These are phyloP conservation scores for Dromas ardeola DNA, from an alignment of 2,113 vertebrate genomes.

Conservation along the genomic window DNA sequence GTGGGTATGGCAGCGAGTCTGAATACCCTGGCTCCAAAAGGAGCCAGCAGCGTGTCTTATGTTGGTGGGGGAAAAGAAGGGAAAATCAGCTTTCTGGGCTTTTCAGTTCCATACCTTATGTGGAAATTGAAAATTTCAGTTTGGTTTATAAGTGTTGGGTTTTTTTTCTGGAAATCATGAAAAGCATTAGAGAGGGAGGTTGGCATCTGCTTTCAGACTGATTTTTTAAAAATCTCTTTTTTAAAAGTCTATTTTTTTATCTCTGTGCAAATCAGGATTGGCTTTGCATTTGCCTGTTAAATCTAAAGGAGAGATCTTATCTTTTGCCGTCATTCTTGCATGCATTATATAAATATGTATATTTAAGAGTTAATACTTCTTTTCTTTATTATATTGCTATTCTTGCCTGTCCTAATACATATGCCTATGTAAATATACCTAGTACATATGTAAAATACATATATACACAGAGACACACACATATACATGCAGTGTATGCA, in stretches of 20 bases:
- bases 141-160: background rate
- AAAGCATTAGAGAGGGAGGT: background rate
- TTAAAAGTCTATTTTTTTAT: background rate
- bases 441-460: background rate
- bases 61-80: background rate
- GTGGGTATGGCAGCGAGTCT: background rate
- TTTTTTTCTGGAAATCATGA: background rate
- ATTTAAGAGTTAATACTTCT: background rate
- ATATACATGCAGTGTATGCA: background rate
- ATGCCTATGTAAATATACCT: background rate
- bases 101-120: background rate
- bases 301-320: background rate
- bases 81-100: background rate
- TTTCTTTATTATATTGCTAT: background rate
- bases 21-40: background rate
- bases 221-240: background rate
- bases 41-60: background rate
- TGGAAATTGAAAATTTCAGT: background rate
- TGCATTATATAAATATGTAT: background rate
- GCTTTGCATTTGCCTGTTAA: background rate
- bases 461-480: background rate
- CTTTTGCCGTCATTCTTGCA: background rate
- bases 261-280: background rate
- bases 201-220: background rate
- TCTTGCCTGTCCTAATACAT: background rate